Percentiles rank a stretch among this genome's conserved stretches.
Conservation (phyloP, 2,797 vertebrate species). For the Pipistrellus pipistrellus region DNA sequence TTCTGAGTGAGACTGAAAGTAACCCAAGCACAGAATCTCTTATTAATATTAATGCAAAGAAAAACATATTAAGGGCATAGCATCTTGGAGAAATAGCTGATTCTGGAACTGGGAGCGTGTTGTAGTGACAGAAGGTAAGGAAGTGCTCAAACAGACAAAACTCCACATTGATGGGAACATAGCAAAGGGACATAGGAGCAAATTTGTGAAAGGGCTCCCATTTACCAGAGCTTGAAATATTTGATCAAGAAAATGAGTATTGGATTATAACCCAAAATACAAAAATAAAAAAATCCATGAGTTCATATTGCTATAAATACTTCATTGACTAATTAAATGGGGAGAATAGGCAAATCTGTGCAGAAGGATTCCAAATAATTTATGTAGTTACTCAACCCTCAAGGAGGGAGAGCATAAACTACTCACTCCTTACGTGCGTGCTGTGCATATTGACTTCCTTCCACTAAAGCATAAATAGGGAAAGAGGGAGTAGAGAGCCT, state of each 20-base stretch:
- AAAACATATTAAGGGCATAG: neutral
- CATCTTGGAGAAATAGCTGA: neutral
- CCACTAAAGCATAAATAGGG: neutral
- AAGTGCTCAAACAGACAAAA: neutral
- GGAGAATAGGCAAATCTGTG: neutral
- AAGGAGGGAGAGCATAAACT: neutral
- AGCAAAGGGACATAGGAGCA: neutral
- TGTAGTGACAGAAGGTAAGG: neutral
- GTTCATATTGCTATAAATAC: neutral
- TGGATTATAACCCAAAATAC: constrained; percentile 25
- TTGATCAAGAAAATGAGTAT: constrained; percentile 45
- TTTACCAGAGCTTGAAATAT: neutral
- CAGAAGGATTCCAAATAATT: neutral
- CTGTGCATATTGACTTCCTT: neutral
- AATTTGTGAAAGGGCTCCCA: neutral
- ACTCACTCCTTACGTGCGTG: neutral
- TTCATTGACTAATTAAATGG: neutral
- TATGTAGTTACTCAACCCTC: neutral
- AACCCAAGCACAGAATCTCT: neutral
- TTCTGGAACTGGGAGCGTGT: neutral
- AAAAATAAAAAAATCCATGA: neutral
- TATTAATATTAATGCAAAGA: constrained; percentile 16
- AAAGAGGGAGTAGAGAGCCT: neutral
- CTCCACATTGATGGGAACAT: no score
- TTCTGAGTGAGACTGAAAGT: neutral